Base-by-base conservation (phyloP, 2,113 vertebrate genomes). In the Chelonoidis abingdonii region DNA sequence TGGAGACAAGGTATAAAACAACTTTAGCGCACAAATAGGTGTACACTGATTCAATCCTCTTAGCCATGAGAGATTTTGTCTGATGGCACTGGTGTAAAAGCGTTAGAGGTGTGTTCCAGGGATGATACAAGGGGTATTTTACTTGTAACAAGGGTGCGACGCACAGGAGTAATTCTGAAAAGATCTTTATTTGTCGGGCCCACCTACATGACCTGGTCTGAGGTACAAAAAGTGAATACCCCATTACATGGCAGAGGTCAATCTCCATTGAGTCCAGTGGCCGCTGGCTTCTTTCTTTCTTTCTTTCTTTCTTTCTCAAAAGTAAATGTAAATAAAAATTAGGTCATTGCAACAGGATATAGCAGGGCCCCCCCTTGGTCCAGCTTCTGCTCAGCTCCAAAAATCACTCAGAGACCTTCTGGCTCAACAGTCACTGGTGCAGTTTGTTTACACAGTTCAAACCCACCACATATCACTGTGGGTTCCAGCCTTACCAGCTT, bases 1-100 rank as follows among this genome's bases (percentile, higher is more conserved):
- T 91, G 96, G 97, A 98, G 95, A 95, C 93, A 87, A 93, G 86
- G 86, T 89, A 96, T 93, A 82, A 95, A 97, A 96, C 92, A 95
- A 96, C 93, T 96, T 93, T 93, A 97, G 94, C 86, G 93, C 65
- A 87, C 93, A 90, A 84, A 91, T 19, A 93, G 4, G 31, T 50
- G 27, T 89, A 57, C 80, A 50, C 79, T n/a, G 27, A 93, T 72
- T 93, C 59, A 91, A 25, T 92, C 38, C 35, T 89, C 65, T 94
- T 41, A 80, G 29, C 4, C n/a, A 93, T 47, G n/a, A 80, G 92
- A 87, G 78, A 93, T 92, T 96, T 87, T 22, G 90, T 57, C 10
- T 69, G 56, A 47, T 84, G 81, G 24, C 87, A 25, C 0, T 52
- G 72, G 29, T 87, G 6, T 14, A 21, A 53, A 29, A 88, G 47